Evolutionary conservation across 2,113 vertebrate genomes (phyloP).

Genomic region (Actinemys pallida): DNA sequence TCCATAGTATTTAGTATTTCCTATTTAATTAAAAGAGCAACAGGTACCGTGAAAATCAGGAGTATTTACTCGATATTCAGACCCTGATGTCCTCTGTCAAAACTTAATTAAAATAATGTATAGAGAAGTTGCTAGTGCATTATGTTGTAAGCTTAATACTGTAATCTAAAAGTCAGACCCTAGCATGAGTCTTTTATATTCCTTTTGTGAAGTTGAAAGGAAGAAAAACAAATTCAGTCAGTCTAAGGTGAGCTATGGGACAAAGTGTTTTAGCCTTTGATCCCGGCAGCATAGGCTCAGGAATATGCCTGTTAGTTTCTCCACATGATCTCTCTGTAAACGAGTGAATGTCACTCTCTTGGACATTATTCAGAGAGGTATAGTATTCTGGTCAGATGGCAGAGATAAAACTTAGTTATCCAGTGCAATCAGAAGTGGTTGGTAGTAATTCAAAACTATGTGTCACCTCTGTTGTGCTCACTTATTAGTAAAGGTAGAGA

Average conservation of each 20-base stretch:
- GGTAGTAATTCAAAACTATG: background rate
- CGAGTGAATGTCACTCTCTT: background rate
- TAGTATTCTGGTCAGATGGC: background rate
- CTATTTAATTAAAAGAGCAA: slow-evolving; percentile 73
- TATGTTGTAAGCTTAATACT: slow-evolving; percentile 32
- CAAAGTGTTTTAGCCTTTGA: background rate
- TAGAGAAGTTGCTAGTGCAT: background rate
- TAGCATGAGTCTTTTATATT: background rate
- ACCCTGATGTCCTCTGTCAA: background rate
- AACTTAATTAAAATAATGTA: slow-evolving; percentile 47
- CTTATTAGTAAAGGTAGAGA: background rate
- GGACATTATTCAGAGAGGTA: background rate
- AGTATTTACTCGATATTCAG: slow-evolving; percentile 73
- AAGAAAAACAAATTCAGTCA: background rate
- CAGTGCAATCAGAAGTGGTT: background rate
- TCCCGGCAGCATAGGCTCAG: background rate
- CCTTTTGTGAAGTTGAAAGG: background rate
- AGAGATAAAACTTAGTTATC: background rate
- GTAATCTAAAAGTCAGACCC: slow-evolving; percentile 22
- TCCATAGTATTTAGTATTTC: slow-evolving; percentile 47
- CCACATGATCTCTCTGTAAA: background rate
- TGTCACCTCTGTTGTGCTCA: too few relatives aligned
- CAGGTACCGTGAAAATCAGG: slow-evolving; percentile 42
- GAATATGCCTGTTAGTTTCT: background rate
- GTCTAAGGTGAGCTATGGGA: background rate